Evolutionary conservation across 1,140 invertebrate genomes (phyloP), one percentile per base, ranked within the genome.

Genomic region (Drosophila mojavensis): DNA sequence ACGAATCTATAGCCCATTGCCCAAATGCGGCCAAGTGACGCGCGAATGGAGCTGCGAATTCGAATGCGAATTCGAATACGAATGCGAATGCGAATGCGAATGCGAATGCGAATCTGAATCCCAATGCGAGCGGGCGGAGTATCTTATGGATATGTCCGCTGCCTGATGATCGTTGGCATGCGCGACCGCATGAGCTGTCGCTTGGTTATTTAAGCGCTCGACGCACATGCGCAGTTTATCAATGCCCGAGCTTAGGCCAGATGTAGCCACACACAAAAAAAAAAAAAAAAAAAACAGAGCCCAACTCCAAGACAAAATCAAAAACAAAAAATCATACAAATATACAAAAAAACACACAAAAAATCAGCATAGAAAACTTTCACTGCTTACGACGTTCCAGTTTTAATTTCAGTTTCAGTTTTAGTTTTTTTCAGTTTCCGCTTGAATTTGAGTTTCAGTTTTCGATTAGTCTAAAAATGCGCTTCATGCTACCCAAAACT

Each of bases 331-430:
- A 47, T 47, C 3, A 47, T 47, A 47, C 9, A 47, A 15, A 47
- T 15, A 47, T 20, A 17, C 43, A 20, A 47, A 47, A 17, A 47
- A 17, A 6, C 30, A 33, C 33, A 33, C 28, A 30, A 47, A 55
- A 59, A 67, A 61, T 61, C 74, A 74, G 79, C 72, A 82, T 88
- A 88, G 83, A 88, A 81, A 88, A 86, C 83, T 86, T 86, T 88
- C 83, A 88, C 83, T 86, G 51, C 33, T 51, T 30, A 30, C 74
- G 58, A 66, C 51, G 78, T 45, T 69, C 56, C 72, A 78, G 47
- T 58, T 50, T 62, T 48, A 64, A 45, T 50, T 47, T 74, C 15
- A 28, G 39, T 50, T 65, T 67, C 30, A 60, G 53, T 66, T 53
- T 61, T 17, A 60, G 26, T 53, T 63, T 24, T 24, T 24, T 24